Percentiles rank a stretch among this genome's conserved stretches.
These are phyloP conservation scores for Stenchaetothrips biformis DNA, from an alignment of 2,888 invertebrate genomes.

Conservation along the genomic window DNA sequence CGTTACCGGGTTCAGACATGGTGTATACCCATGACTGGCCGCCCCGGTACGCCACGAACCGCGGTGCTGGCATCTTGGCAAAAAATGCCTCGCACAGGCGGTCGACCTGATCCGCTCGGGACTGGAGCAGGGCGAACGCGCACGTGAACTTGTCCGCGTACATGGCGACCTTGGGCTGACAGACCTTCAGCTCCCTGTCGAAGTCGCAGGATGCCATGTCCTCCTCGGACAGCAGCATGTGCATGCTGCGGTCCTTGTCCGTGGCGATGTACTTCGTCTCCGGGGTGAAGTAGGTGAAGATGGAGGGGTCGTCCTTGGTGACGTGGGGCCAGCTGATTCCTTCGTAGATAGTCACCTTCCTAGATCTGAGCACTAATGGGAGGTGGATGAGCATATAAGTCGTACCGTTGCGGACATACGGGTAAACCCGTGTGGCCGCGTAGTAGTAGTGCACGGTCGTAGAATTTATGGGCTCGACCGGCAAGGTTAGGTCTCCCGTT, in stretches of 20 bases:
- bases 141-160: background rate
- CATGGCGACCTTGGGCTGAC: background rate
- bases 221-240: background rate
- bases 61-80: too few species aligned
- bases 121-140: background rate
- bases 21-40: too few species aligned
- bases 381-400: background rate
- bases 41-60: too few species aligned
- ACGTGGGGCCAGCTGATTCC: background rate
- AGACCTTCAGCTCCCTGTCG: background rate
- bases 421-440: background rate
- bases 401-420: background rate
- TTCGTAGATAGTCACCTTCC: background rate
- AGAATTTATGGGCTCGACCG: background rate
- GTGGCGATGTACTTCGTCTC: slow-evolving; percentile 3
- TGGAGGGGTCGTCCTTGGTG: background rate
- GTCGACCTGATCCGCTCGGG: background rate
- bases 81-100: background rate
- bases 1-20: too few species aligned
- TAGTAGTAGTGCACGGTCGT: background rate
- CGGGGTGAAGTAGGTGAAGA: background rate
- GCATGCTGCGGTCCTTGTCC: background rate
- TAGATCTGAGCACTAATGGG: background rate
- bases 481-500: background rate
- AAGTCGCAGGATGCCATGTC: background rate